Evolutionary conservation across 2,113 vertebrate genomes (phyloP), one percentile per base, ranked within the genome.

Genomic region (Caretta caretta): DNA sequence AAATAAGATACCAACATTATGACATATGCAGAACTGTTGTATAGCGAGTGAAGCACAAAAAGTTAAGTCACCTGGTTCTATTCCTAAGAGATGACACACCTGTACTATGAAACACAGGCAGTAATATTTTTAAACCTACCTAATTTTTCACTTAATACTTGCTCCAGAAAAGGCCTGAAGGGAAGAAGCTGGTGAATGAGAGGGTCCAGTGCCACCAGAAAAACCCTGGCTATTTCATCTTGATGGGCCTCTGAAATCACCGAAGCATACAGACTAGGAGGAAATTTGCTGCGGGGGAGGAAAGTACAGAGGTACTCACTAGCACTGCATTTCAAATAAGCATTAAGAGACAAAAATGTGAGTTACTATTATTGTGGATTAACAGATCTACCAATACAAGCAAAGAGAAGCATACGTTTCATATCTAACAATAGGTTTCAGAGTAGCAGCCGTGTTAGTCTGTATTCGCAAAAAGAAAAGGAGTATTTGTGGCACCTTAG

Each of bases 161-260:
- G 97, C 65, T 99, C 98, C 90, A 98, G 90, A 27, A 99, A 99
- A 69, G 99, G 93, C 31, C 94, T 98, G 72, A 98, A 98, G 69
- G 98, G 87, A 89, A 99, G 92, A 86, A 99, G 98, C 59, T 99
- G 99, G 4, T 92, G 96, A 97, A 99, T 80, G 57, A 99, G 98
- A 11, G 98, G 98, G 49, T 99, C 99, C 98, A 99, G 97, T 72
- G 98, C 98, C 92, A 99, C 98, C 46, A 99, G 97, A 90, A 99
- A 99, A n/a, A 98, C 96, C 2, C 80, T 96, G 8, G 96, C 98
- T 95, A 99, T 97, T 97, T 99, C 99, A 91, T 99, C 98, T 42
- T 72, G 97, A 48, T 99, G 98, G 87, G 91, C 88, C 9, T 97
- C 83, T 1, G 97, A 96, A 76, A 99, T 97, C 2, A 91, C 65